A percentile compares a stretch with the other conserved stretches of the same genome.
These are phyloP conservation scores for Lucinisca nassula DNA, from an alignment of 2,888 invertebrate species.

Conservation along the genomic window DNA sequence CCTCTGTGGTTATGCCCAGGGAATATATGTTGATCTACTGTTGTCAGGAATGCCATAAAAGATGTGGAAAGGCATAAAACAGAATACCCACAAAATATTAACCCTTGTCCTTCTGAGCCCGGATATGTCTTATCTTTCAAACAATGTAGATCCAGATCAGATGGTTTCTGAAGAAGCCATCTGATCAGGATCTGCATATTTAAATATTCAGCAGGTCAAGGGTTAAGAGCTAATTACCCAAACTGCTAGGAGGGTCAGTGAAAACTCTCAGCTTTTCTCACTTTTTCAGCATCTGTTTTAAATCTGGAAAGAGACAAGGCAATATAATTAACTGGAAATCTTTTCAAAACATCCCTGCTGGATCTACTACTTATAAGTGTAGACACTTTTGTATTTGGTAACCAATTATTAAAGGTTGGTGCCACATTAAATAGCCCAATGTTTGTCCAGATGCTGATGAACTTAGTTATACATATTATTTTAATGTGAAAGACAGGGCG, in stretches of 20 bases:
- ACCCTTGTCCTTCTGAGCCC: no score
- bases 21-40: no score
- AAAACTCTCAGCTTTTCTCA: background rate
- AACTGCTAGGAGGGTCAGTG: background rate
- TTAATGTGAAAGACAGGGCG: background rate
- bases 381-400: conserved; percentile 13
- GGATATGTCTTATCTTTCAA: no score
- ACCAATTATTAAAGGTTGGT: background rate
- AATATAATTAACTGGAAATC: background rate
- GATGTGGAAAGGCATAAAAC: no score
- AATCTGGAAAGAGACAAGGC: background rate
- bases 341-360: background rate
- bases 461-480: background rate
- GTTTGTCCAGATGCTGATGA: background rate
- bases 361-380: background rate
- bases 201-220: no score
- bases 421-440: background rate
- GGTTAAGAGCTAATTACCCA: background rate
- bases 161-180: no score
- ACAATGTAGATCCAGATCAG: no score
- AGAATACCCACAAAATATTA: background rate
- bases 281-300: background rate
- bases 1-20: no score
- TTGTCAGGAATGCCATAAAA: no score
- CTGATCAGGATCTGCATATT: no score